Conservation (phyloP, 2,113 vertebrate genomes). For the Ahaetulla prasina region DNA sequence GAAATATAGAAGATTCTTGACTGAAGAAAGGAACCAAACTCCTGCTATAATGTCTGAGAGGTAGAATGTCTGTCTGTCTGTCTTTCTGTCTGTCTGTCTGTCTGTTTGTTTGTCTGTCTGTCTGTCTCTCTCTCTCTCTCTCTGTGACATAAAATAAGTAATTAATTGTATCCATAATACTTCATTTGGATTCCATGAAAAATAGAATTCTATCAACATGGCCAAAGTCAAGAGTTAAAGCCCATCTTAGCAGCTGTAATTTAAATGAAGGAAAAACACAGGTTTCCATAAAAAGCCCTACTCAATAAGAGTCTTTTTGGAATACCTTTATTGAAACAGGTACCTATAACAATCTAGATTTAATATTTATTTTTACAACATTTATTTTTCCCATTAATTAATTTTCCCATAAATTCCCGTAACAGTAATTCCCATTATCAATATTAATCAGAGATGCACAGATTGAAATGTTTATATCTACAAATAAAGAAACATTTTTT, state of each 20-base stretch:
- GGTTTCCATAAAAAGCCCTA: neutral
- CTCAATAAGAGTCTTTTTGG: neutral
- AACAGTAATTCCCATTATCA: neutral
- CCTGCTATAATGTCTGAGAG: neutral
- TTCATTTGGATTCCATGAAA: neutral
- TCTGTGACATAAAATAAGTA: too few species aligned
- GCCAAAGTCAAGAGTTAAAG: neutral
- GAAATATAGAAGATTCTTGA: neutral
- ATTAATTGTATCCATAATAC: too few species aligned
- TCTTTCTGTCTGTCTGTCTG: too few species aligned
- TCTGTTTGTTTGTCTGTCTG: neutral
- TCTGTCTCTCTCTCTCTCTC: too few species aligned
- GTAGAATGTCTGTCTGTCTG: neutral
- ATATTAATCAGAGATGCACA: neutral
- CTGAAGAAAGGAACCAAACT: neutral
- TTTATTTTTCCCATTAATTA: neutral
- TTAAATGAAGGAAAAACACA: neutral
- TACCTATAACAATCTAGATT: neutral
- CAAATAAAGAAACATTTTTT: neutral
- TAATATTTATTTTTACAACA: neutral
- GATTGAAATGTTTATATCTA: neutral
- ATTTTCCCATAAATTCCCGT: neutral
- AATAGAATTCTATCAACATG: neutral
- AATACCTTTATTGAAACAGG: neutral
- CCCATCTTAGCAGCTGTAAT: neutral